A percentile compares a stretch with the other conserved stretches of the same genome.
Conservation (phyloP, 1,140 invertebrate species). For the Cyclina sinensis region DNA sequence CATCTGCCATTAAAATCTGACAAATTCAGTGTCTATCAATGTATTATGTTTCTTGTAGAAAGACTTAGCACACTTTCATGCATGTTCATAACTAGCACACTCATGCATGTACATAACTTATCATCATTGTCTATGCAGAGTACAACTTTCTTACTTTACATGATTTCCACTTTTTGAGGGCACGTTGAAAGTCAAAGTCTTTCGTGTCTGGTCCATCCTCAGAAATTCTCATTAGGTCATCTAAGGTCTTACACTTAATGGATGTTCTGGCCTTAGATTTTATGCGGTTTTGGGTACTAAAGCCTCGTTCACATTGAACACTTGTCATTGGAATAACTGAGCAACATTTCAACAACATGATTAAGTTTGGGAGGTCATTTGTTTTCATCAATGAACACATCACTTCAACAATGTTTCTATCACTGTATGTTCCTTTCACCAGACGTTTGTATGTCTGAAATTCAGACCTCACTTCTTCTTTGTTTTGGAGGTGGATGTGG, state of each 20-base stretch:
- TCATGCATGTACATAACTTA: no score
- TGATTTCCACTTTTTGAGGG: constrained; percentile 30
- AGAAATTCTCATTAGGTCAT: constrained; percentile 56
- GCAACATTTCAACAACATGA: constrained; percentile 19
- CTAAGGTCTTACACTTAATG: not conserved
- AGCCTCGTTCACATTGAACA: constrained; percentile 51
- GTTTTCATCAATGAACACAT: not conserved
- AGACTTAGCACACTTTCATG: no score
- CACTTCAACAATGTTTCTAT: constrained; percentile 1
- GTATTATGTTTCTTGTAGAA: no score
- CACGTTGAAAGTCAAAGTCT: constrained; percentile 44
- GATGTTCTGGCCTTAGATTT: constrained; percentile 14
- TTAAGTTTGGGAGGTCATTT: constrained; percentile 11
- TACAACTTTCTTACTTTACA: constrained; percentile 18
- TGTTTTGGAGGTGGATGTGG: not conserved
- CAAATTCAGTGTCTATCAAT: no score
- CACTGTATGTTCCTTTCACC: not conserved
- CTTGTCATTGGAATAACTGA: constrained; percentile 6
- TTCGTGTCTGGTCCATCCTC: constrained; percentile 32
- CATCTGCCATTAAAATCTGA: no score
- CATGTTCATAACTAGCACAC: no score
- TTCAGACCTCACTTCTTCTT: constrained; percentile 14
- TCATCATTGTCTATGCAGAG: no score
- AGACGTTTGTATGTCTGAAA: constrained; percentile 11
- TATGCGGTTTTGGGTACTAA: constrained; percentile 51